Percentiles rank a stretch among this genome's conserved stretches.
Evolutionary conservation across 2,888 invertebrate species (phyloP).

Genomic region (Cloeon dipterum): DNA sequence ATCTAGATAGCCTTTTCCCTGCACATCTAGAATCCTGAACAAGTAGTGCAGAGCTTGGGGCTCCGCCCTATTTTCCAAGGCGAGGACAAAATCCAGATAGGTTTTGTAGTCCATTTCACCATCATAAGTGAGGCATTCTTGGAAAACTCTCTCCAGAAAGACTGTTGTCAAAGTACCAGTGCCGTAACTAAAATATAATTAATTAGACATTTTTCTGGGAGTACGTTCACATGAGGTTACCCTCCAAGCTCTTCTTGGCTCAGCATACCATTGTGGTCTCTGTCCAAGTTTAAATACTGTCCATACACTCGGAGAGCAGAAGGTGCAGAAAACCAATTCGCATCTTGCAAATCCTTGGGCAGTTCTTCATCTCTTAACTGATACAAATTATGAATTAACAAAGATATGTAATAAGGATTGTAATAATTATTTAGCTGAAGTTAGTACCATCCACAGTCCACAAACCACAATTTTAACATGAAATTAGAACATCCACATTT

Average conservation of each 20-base stretch:
- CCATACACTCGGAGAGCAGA: constrained; percentile 80
- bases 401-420: no score
- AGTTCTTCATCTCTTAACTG: constrained; percentile 60
- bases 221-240: constrained; percentile 19
- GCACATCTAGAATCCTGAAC: constrained; percentile 76
- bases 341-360: constrained; percentile 62
- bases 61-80: constrained; percentile 76
- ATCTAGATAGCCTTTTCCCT: constrained; percentile 67
- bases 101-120: constrained; percentile 96
- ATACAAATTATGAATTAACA: no score
- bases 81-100: constrained; percentile 81
- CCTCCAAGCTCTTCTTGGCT: constrained; percentile 73
- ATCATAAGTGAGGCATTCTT: constrained; percentile 85
- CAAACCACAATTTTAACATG: no score
- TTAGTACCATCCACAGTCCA: no score
- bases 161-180: constrained; percentile 77
- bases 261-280: constrained; percentile 89
- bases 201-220: not conserved
- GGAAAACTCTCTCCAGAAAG: constrained; percentile 81
- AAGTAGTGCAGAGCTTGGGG: constrained; percentile 80
- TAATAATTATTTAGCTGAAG: no score
- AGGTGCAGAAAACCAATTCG: constrained; percentile 79
- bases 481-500: no score
- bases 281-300: constrained; percentile 79
- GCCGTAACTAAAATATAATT: constrained; percentile 35